Percentiles rank a stretch among this genome's conserved stretches.
phyloP scores from a whole-genome alignment of 2,113 vertebrate genomes.

The Gallinago jamesoni region DNA sequence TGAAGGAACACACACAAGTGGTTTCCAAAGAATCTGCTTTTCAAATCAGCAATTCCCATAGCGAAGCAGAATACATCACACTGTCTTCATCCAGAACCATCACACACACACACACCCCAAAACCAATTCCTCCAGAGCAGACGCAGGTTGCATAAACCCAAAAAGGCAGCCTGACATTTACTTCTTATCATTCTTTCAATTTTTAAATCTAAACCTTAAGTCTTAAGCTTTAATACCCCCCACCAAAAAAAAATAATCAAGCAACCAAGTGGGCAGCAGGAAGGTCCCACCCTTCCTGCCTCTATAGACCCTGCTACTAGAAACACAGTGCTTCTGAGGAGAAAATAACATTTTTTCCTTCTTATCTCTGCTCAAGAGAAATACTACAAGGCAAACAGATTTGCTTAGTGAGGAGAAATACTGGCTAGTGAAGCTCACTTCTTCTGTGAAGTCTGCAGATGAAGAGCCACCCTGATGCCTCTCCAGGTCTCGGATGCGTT shows the following conservation, averaged over 20 bases:
- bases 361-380: not conserved
- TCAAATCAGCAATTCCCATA: not conserved
- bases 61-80: accelerated
- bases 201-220: not conserved
- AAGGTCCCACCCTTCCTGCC: not conserved
- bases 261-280: not conserved
- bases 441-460: constrained; percentile 74
- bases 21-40: not conserved
- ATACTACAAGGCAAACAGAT: not conserved
- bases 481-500: constrained; percentile 66
- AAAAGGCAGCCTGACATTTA: not conserved
- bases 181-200: not conserved
- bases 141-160: not conserved
- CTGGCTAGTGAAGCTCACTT: constrained; percentile 71
- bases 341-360: accelerated
- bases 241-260: not conserved
- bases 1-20: accelerated
- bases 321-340: not conserved
- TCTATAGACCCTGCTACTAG: not conserved
- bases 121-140: not conserved
- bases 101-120: not conserved
- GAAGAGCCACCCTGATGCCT: not conserved
- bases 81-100: not conserved
- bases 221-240: not conserved
- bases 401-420: not conserved